phyloP scores from a whole-genome alignment of 2,113 vertebrate genomes.

The Clarias macrocephalus region DNA sequence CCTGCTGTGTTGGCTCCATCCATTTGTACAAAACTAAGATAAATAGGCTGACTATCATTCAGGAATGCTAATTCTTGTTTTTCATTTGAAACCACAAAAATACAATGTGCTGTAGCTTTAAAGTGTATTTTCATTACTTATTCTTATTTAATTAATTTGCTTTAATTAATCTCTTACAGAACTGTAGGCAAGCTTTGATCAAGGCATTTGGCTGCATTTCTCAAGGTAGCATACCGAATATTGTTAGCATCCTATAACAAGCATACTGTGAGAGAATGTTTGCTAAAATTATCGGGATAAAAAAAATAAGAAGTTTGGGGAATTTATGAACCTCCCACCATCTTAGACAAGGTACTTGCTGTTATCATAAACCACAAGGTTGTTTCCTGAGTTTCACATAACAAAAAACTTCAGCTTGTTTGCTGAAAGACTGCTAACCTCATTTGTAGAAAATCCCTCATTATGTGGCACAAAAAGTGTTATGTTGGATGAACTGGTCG shows the following conservation, averaged over 20 bases:
- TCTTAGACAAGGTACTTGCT: not conserved
- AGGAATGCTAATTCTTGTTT: not conserved
- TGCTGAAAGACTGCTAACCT: slow-evolving; percentile 67
- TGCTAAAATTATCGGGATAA: not conserved
- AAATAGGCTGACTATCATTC: not conserved
- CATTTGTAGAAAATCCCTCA: slow-evolving; percentile 79
- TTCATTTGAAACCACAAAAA: not conserved
- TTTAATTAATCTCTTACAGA: not conserved
- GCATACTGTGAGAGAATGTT: too few species aligned
- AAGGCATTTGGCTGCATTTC: not conserved
- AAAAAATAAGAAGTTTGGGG: not conserved
- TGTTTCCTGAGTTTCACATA: not conserved
- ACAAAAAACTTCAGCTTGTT: not conserved
- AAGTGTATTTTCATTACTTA: not conserved
- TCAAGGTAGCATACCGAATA: not conserved
- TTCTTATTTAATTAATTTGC: not conserved
- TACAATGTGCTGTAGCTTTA: not conserved
- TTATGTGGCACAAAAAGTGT: slow-evolving; percentile 90
- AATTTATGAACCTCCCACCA: not conserved
- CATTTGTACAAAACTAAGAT: not conserved
- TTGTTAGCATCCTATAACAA: not conserved
- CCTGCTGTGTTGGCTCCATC: not conserved
- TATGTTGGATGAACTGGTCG: slow-evolving; percentile 74
- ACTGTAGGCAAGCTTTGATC: not conserved
- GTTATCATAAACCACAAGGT: not conserved